A percentile compares a stretch with the other conserved stretches of the same genome.
Evolutionary conservation across 1,140 invertebrate species (phyloP).

Genomic region (Heliconius melpomene): DNA sequence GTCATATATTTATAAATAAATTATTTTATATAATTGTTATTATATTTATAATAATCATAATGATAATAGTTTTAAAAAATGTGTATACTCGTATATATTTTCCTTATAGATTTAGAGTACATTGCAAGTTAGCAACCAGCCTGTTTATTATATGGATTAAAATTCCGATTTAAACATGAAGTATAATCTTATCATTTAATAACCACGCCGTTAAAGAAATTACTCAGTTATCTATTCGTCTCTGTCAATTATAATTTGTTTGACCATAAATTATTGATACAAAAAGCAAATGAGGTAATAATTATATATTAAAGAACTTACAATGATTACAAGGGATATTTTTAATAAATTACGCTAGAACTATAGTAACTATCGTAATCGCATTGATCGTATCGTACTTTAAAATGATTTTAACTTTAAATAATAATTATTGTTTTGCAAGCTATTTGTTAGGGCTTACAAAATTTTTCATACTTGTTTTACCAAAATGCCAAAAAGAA

Average conservation of each 20-base stretch:
- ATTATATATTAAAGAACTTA: neutral
- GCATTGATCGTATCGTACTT: too few species aligned
- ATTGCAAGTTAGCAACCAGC: neutral
- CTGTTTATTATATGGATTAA: neutral
- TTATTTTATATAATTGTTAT: too few species aligned
- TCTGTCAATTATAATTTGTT: neutral
- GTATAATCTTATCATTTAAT: slow-evolving; percentile 6
- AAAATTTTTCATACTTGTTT: too few species aligned
- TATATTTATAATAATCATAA: too few species aligned
- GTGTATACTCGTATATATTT: neutral
- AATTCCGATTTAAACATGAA: neutral
- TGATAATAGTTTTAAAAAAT: neutral
- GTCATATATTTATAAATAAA: too few species aligned
- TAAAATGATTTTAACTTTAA: too few species aligned
- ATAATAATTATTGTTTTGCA: too few species aligned
- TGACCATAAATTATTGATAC: neutral
- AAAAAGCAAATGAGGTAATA: neutral
- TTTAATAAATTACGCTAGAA: too few species aligned
- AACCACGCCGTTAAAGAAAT: neutral
- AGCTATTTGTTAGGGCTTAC: too few species aligned
- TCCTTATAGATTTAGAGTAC: neutral
- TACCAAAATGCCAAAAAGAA: too few species aligned
- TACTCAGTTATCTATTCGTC: neutral
- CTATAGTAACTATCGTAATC: too few species aligned
- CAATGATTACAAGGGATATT: too few species aligned